A percentile compares a stretch with the other conserved stretches of the same genome.
Evolutionary conservation across 2,888 invertebrate species (phyloP).

Genomic region (Tenodera sinensis): DNA sequence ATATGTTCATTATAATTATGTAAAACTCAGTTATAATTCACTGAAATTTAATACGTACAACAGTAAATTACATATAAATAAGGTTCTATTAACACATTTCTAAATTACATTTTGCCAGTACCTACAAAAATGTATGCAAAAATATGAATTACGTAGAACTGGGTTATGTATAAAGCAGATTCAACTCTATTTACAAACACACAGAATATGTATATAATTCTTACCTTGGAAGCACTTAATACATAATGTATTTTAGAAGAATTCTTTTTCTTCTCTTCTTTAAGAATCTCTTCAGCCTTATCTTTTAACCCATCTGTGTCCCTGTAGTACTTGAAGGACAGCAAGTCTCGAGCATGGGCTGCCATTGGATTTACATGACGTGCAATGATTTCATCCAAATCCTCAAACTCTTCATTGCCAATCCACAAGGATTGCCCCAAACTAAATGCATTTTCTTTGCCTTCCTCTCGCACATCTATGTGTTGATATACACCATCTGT

Average conservation of each 20-base stretch:
- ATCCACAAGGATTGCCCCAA: constrained; percentile 87
- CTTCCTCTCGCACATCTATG: constrained; percentile 92
- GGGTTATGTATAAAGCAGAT: no score
- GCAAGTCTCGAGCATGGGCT: constrained; percentile 82
- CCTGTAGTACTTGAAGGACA: constrained; percentile 87
- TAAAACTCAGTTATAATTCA: no score
- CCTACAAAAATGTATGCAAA: no score
- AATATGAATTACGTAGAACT: no score
- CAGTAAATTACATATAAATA: no score
- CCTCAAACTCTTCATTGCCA: constrained; percentile 91
- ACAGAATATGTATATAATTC: background rate
- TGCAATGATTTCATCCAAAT: constrained; percentile 98
- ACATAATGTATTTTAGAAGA: constrained; percentile 86
- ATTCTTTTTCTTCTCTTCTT: constrained; percentile 85
- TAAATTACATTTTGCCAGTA: no score
- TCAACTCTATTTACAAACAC: no score
- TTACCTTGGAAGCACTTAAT: constrained; percentile 70
- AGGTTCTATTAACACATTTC: no score
- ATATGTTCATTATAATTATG: no score
- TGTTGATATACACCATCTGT: constrained; percentile 92
- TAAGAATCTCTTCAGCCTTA: constrained; percentile 80
- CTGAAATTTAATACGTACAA: no score
- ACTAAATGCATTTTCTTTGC: constrained; percentile 94
- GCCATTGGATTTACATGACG: constrained; percentile 97
- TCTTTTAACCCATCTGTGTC: constrained; percentile 76